A percentile compares a stretch with the other conserved stretches of the same genome.
phyloP scores from a whole-genome alignment of 2,888 invertebrate species.

The Hipparchia sbordonii region DNA sequence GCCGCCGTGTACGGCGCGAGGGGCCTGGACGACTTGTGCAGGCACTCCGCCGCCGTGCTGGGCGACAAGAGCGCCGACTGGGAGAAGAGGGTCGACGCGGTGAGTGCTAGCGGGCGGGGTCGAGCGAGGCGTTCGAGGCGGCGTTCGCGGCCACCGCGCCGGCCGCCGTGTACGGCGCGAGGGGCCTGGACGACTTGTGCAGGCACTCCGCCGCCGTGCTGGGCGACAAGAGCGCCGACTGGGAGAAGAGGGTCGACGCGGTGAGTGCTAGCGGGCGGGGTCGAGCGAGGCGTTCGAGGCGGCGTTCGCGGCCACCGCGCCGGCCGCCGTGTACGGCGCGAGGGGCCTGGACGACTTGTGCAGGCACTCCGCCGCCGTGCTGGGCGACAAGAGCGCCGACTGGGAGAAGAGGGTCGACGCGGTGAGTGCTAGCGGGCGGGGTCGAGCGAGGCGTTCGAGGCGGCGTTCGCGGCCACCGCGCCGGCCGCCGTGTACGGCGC shows the following conservation, averaged over 20 bases:
- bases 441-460: conserved; percentile 94
- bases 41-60: conserved; percentile 88
- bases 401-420: conserved; percentile 98
- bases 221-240: conserved; percentile 92
- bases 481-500: conserved; percentile 91
- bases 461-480: conserved; percentile 92
- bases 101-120: conserved; percentile 92
- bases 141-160: conserved; percentile 93
- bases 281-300: conserved; percentile 94
- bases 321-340: conserved; percentile 91
- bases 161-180: conserved; percentile 90
- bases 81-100: conserved; percentile 96
- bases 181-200: conserved; percentile 92
- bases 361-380: conserved; percentile 87
- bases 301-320: conserved; percentile 92
- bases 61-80: conserved; percentile 94
- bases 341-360: conserved; percentile 93
- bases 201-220: conserved; percentile 88
- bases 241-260: conserved; percentile 97
- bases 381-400: conserved; percentile 92
- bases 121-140: conserved; percentile 93
- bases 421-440: conserved; percentile 91
- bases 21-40: conserved; percentile 92
- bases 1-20: conserved; percentile 91
- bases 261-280: conserved; percentile 92